Conservation (phyloP, 2,113 vertebrate species). For the Recurvirostra avosetta region DNA sequence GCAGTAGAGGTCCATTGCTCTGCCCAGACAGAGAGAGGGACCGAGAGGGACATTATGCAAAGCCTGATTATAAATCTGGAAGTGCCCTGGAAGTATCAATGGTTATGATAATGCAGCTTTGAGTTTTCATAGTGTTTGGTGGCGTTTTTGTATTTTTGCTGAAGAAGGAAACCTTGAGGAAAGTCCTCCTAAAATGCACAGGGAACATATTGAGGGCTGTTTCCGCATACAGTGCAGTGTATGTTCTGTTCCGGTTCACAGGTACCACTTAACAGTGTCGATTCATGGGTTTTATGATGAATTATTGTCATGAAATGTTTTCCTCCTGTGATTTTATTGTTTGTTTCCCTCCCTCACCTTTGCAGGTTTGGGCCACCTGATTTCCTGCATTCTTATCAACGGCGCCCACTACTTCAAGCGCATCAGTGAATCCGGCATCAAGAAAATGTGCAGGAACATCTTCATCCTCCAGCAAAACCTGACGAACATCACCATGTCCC, state of each 20-base stretch:
- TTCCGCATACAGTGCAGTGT: not conserved
- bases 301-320: not conserved
- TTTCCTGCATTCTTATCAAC: constrained; percentile 97
- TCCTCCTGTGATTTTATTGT: not conserved
- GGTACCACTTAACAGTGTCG: not conserved
- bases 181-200: not conserved
- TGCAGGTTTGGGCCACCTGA: constrained; percentile 93
- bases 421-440: constrained; percentile 98
- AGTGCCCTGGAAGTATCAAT: not conserved
- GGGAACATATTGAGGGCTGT: not conserved
- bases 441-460: constrained; percentile 99
- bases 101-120: not conserved
- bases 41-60: not conserved
- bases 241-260: not conserved
- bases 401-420: constrained; percentile 98
- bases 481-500: constrained; percentile 99
- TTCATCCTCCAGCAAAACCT: constrained; percentile 98
- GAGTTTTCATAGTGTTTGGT: not conserved
- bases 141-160: not conserved
- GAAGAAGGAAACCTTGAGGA: not conserved
- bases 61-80: not conserved
- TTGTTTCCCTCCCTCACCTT: not conserved
- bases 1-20: not conserved
- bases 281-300: not conserved
- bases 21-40: not conserved